A percentile compares a stretch with the other conserved stretches of the same genome.
These are phyloP conservation scores for Aix galericulata DNA, from an alignment of 2,113 vertebrate genomes.

Conservation along the genomic window DNA sequence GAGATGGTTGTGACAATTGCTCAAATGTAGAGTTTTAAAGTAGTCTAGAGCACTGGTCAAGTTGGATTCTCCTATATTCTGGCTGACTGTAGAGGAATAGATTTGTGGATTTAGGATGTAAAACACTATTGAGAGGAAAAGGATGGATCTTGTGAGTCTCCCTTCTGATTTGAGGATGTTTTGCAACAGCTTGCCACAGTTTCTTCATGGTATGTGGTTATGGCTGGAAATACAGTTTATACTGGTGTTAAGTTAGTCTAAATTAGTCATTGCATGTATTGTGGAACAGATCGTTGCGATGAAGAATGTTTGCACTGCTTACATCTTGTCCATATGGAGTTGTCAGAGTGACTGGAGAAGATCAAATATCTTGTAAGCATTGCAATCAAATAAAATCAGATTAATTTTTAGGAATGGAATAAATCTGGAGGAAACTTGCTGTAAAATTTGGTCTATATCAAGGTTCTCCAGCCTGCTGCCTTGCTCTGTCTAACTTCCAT, in stretches of 20 bases:
- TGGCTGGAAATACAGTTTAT: background rate
- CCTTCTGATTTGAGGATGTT: background rate
- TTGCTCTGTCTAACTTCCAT: background rate
- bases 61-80: background rate
- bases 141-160: background rate
- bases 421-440: background rate
- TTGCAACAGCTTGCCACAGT: background rate
- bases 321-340: background rate
- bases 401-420: background rate
- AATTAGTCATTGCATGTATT: background rate
- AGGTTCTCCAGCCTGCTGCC: background rate
- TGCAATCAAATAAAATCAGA: background rate
- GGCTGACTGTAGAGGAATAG: background rate
- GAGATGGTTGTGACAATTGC: rapidly evolving
- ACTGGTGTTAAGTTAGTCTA: background rate
- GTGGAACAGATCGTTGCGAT: background rate
- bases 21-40: background rate
- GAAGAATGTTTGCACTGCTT: background rate
- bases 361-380: background rate
- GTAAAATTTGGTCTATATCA: background rate
- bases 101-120: background rate
- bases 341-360: background rate
- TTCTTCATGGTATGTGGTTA: background rate
- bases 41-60: background rate
- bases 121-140: background rate